Evolutionary conservation across 2,113 vertebrate genomes (phyloP).

Genomic region (Ictidomys tridecemlineatus): DNA sequence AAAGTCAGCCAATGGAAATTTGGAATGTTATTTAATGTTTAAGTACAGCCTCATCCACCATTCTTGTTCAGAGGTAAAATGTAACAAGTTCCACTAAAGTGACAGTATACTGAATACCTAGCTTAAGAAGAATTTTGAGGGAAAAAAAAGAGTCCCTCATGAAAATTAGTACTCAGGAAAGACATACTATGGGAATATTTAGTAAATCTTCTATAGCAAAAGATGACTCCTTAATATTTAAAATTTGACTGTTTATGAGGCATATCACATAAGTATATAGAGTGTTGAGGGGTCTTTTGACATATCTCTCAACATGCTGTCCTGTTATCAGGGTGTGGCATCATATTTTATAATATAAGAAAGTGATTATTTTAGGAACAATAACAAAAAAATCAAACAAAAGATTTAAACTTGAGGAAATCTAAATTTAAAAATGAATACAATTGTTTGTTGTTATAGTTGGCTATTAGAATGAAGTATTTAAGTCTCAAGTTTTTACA

Average conservation of each 20-base stretch:
- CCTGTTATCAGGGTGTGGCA: not conserved
- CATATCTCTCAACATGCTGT: not conserved
- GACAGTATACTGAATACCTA: not conserved
- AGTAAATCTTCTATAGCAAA: not conserved
- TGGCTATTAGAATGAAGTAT: not conserved
- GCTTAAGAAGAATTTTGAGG: not conserved
- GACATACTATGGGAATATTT: not conserved
- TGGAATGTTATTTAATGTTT: slow-evolving; percentile 1
- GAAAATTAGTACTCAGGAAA: not conserved
- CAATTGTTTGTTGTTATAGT: not conserved
- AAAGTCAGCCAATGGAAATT: slow-evolving; percentile 49
- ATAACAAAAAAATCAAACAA: slow-evolving; percentile 26
- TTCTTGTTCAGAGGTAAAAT: slow-evolving; percentile 16
- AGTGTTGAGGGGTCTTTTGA: not conserved
- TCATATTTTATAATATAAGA: slow-evolving; percentile 31
- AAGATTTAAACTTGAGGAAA: not conserved
- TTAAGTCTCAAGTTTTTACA: not conserved
- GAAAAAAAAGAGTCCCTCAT: not conserved
- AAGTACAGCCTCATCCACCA: not conserved
- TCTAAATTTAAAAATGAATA: not conserved
- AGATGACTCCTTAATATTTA: not conserved
- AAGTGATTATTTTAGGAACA: slow-evolving; percentile 6
- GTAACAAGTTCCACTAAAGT: not conserved
- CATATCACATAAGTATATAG: not conserved
- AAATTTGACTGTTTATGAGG: not conserved